Evolutionary conservation across 1,140 invertebrate genomes (phyloP), one percentile per base, ranked within the genome.

Genomic region (Brachionus plicatilis): DNA sequence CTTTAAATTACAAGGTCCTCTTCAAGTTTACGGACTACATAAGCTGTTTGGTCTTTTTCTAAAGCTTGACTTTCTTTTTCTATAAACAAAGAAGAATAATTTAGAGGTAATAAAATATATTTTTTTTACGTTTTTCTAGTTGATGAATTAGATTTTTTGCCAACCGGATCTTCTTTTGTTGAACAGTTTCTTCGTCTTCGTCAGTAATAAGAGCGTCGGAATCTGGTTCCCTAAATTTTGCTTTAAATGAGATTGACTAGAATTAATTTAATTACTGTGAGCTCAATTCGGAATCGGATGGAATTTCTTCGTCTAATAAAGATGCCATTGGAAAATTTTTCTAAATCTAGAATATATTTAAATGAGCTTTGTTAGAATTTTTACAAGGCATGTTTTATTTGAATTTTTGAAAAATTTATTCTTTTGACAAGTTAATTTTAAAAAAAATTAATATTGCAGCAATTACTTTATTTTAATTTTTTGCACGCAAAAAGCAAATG

Each of bases 71-170:
- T 91, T 86, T 93, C 92, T 66, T 91, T 92, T 89, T 94, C 94
- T 92, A 84, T 3, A 88, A 86, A 47, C 11, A 12, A 47, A 47
- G 29, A 12, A 12, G 12, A 47, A 14, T 47, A 47, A 37, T 3
- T 7, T 37, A 7, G 33, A 37, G 33, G 33, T 47, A 47, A 47
- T n/a, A 47, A 47, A 47, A 47, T 3, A 47, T 47, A 6, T 14
- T 78, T 56, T 83, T 6, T 85, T 86, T 85, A 68, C 60, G 60
- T 56, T 70, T 83, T 83, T 68, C 93, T 83, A 97, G 93, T 91
- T 96, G 93, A 87, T 93, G 90, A 45, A 98, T 90, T 90, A 96
- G 96, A 88, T 94, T 92, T 88, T 96, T 96, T 0, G 95, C 95
- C 84, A 97, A 89, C 45, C 94, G 91, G 45, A 98, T 86, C 86